Evolutionary conservation across 2,797 vertebrate genomes (phyloP).

Genomic region (Craterocephalus amniculus): DNA sequence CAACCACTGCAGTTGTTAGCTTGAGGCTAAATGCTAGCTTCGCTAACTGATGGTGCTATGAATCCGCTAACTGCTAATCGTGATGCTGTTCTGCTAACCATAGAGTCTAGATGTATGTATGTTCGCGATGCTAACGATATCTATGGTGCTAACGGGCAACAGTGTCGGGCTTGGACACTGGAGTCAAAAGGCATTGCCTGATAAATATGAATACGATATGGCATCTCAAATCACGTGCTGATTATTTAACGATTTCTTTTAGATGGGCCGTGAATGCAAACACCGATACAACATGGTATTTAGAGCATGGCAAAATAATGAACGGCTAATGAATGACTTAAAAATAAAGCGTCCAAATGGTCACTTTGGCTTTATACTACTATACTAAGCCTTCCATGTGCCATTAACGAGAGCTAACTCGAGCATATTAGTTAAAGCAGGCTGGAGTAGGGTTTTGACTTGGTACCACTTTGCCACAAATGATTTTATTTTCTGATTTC

Average conservation of each 20-base stretch:
- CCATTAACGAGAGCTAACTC: background rate
- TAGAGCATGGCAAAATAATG: no score
- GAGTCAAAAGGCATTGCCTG: background rate
- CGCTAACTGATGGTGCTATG: conserved; percentile 30
- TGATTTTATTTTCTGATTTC: no score
- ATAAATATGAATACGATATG: background rate
- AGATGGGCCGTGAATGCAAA: background rate
- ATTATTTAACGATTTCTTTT: background rate
- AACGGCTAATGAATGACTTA: background rate
- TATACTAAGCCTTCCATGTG: background rate
- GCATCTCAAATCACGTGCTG: background rate
- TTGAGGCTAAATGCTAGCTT: conserved; percentile 25
- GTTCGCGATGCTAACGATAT: no score
- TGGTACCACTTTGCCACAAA: no score
- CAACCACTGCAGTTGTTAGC: conserved; percentile 31
- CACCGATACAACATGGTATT: no score
- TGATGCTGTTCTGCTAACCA: conserved; percentile 14
- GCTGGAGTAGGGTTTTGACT: no score
- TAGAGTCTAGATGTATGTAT: no score
- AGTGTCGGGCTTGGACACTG: background rate
- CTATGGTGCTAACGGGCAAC: background rate
- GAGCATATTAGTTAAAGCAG: background rate
- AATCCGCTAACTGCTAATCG: conserved; percentile 32
- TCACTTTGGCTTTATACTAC: background rate
- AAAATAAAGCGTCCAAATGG: background rate